Percentiles rank a stretch among this genome's conserved stretches.
phyloP scores from a whole-genome alignment of 2,888 invertebrate genomes.

The Brachyptera risi region DNA sequence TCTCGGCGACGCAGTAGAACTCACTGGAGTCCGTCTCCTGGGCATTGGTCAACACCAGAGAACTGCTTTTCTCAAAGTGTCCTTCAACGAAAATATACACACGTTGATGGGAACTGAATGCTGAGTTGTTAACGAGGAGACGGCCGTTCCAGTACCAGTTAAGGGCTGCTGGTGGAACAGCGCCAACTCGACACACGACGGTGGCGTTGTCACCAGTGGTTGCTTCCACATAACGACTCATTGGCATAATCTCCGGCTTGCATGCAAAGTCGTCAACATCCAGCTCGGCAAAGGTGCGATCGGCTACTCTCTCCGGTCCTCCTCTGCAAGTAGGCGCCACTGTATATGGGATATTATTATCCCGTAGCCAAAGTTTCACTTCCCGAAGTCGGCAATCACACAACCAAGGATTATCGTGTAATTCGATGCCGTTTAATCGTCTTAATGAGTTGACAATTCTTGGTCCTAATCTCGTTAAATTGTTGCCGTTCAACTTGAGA shows the following conservation, averaged over 20 bases:
- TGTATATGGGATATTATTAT: conserved; percentile 70
- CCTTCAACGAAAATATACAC: conserved; percentile 74
- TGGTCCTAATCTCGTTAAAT: conserved; percentile 65
- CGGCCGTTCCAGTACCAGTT: conserved; percentile 87
- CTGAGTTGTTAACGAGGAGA: conserved; percentile 69
- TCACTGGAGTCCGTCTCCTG: conserved; percentile 79
- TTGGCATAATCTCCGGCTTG: conserved; percentile 63
- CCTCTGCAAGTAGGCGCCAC: conserved; percentile 73
- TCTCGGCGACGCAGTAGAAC: conserved; percentile 87
- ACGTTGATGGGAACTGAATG: conserved; percentile 73
- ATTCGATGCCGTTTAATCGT: conserved; percentile 72
- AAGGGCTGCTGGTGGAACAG: conserved; percentile 73
- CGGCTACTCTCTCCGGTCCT: conserved; percentile 63
- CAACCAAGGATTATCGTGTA: conserved; percentile 85
- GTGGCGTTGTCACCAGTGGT: conserved; percentile 81
- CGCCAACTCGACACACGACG: conserved; percentile 74
- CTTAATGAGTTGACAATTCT: conserved; percentile 69
- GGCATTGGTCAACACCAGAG: conserved; percentile 72
- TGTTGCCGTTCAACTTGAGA: conserved; percentile 77
- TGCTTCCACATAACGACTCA: conserved; percentile 72
- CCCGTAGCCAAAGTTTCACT: conserved; percentile 75
- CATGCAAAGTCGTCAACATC: conserved; percentile 82
- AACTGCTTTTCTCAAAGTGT: conserved; percentile 69
- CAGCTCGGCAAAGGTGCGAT: conserved; percentile 70
- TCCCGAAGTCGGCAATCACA: conserved; percentile 82